Base-by-base conservation (phyloP, 2,888 invertebrate species). In the Graphium colonna region DNA sequence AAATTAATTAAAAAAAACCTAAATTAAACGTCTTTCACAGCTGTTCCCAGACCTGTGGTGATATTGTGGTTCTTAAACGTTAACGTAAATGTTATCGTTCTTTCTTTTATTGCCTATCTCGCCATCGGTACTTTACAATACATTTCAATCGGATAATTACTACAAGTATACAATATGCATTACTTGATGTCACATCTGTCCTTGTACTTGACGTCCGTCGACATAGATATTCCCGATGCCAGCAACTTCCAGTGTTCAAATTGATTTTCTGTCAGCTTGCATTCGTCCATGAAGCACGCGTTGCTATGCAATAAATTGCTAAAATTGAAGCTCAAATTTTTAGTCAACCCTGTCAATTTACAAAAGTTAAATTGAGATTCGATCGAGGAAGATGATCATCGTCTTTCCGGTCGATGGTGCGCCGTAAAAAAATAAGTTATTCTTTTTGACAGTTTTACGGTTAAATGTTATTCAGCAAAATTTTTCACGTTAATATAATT, bases 211-310 rank as follows among this genome's bases (percentile, higher is more conserved):
- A 0, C 63, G 60, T n/a, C n/a, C n/a, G n/a, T n/a, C n/a, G n/a
- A n/a, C n/a, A n/a, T n/a, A n/a, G n/a, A n/a, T n/a, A 43, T 13
- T 16, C 68, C 47, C 0, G 59, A 52, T 0, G 68, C 67, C 0
- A 71, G n/a, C 5, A 69, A 4, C 53, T 73, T 72, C 67, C 68
- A 74, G 17, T 71, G 73, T 40, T 73, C 67, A 21, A 70, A 69
- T 9, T 71, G 69, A 1, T 70, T 71, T 0, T 71, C 68, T 0
- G 68, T 71, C 8, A 72, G 36, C 16, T 67, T 67, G 2, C 70
- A 71, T 44, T 69, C 68, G 13, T 69, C 68, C 69, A 70, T 71
- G 10, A 7, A 31, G 10, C 64, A 63, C 0, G 69, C 70, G 33
- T 71, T 74, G 0, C 57, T 60, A 5, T 65, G 57, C 18, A 65